Base-by-base conservation (phyloP, 2,888 invertebrate genomes). In the Nezara viridula region DNA sequence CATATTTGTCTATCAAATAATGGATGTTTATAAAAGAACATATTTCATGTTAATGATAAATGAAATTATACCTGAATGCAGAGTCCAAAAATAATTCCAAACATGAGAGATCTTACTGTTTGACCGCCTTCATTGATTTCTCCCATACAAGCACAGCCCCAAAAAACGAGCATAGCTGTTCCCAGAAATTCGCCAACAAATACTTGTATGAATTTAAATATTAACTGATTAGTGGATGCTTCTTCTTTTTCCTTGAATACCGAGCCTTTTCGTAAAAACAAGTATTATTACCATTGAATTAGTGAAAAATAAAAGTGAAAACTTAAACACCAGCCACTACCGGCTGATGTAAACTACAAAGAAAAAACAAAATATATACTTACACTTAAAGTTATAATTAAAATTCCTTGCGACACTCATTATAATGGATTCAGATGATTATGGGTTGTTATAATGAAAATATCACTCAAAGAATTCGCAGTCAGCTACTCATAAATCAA, bases 141-240 rank as follows among this genome's bases (percentile, higher is more conserved):
- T 47, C 52, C 60, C 32, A 27, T 24, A 27, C 66, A 47, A 60
- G 88, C 55, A 47, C 88, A 55, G 7, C 88, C 55, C 55, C 88
- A 55, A 60, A 88, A 88, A 44, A 88, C 60, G 12, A 88, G 60
- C 55, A 88, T 88, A 32, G 40, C 88, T 32, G 88, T 88, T 44
- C 60, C 55, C 55, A 88, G 21, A 66, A 66, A 50, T 88, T 88
- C 88, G 10, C 52, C 60, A 88, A 60, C 37, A 40, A 55, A 88
- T 44, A 60, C 27, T 66, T 88, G 55, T n/a, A 66, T 32, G 19
- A 52, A 66, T 88, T 5, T 40, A 37, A 14, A 55, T 44, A 88
- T 88, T 16, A 88, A 47, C 19, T 88, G 2, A 21, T 88, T 27
- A 40, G 4, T 66, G 0, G 7, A 0, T 66, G 19, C 10, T 66